These are phyloP conservation scores for Laticauda laticaudata DNA, from an alignment of 2,113 vertebrate genomes.

Conservation along the genomic window DNA sequence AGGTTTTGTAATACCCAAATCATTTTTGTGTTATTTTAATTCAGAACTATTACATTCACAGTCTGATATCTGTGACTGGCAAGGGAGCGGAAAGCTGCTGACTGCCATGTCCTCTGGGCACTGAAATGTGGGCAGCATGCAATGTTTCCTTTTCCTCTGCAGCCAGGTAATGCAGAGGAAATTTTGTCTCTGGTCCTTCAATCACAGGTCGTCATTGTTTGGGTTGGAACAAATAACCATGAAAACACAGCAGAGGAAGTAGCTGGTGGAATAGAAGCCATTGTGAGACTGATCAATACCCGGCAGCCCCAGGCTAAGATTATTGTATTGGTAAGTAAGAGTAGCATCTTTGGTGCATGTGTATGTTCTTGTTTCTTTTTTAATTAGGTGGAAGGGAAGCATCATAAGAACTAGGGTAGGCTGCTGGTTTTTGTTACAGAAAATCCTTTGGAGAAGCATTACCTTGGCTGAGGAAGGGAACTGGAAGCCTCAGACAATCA, in stretches of 20 bases:
- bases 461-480: neutral
- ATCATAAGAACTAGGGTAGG: neutral
- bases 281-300: constrained; percentile 83
- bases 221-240: constrained; percentile 97
- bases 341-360: rapidly evolving
- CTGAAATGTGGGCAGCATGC: neutral
- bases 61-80: neutral
- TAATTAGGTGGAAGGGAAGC: rapidly evolving
- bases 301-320: constrained; percentile 90
- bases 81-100: neutral
- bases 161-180: neutral
- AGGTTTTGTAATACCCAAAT: rapidly evolving
- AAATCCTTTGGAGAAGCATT: neutral
- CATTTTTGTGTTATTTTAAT: neutral
- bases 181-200: neutral
- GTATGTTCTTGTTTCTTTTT: neutral
- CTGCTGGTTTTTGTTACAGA: neutral
- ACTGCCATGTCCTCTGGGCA: neutral
- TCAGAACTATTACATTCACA: neutral
- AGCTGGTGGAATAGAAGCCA: constrained; percentile 88
- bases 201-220: constrained; percentile 89
- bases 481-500: neutral
- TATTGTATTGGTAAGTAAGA: constrained; percentile 83
- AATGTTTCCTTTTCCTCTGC: neutral
- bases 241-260: constrained; percentile 92